These are phyloP conservation scores for Dendroctonus valens DNA, from an alignment of 1,140 invertebrate genomes.

Conservation along the genomic window DNA sequence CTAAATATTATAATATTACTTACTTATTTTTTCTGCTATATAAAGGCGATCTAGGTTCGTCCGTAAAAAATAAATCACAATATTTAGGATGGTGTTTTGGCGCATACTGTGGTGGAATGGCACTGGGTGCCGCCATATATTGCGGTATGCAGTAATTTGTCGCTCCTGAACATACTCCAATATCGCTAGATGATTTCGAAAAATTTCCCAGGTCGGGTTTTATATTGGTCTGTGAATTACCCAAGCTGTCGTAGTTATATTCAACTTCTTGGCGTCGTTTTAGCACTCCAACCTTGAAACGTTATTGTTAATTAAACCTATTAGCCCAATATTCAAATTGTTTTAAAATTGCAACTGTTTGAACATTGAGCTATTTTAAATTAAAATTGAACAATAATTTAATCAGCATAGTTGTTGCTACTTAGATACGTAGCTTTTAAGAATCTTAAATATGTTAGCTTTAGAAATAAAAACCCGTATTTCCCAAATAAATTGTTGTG, in stretches of 20 bases:
- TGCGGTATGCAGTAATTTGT: slow-evolving; percentile 40
- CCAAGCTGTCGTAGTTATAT: slow-evolving; percentile 35
- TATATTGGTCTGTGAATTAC: slow-evolving; percentile 27
- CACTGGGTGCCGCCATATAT: slow-evolving; percentile 39
- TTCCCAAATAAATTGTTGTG: too few species aligned
- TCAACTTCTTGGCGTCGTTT: slow-evolving; percentile 43
- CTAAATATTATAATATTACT: background rate
- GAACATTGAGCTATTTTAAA: too few species aligned
- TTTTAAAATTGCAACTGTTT: too few species aligned
- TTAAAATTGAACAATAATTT: too few species aligned
- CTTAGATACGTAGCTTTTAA: too few species aligned
- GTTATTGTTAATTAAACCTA: too few species aligned
- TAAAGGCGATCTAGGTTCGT: slow-evolving; percentile 31
- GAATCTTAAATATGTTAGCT: too few species aligned
- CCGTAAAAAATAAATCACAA: slow-evolving; percentile 39
- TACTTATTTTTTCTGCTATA: slow-evolving; percentile 36
- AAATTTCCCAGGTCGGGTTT: slow-evolving; percentile 29
- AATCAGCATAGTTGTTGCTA: too few species aligned
- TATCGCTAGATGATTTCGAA: slow-evolving; percentile 27
- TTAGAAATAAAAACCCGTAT: too few species aligned
- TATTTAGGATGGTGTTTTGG: slow-evolving; percentile 40
- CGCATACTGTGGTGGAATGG: slow-evolving; percentile 41
- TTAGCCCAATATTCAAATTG: too few species aligned
- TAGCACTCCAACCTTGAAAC: slow-evolving; percentile 39
- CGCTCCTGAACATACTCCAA: slow-evolving; percentile 36